A percentile compares a stretch with the other conserved stretches of the same genome.
phyloP scores from a whole-genome alignment of 2,888 invertebrate species.

The Hypomecis punctinalis region DNA sequence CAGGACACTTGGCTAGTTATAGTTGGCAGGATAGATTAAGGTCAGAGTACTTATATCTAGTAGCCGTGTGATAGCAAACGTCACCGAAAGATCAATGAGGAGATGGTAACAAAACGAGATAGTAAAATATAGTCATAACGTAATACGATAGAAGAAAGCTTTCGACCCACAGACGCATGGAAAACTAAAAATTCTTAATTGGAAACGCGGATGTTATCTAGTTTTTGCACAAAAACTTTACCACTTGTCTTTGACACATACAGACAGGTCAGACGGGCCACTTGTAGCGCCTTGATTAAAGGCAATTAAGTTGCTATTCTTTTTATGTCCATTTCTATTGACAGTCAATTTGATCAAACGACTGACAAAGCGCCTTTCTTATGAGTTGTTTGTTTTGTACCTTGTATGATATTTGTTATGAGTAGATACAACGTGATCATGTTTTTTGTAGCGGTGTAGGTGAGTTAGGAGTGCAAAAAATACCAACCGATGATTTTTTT shows the following conservation, averaged over 20 bases:
- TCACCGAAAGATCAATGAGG: no score
- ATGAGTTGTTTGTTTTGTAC: constrained; percentile 29
- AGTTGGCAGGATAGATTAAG: no score
- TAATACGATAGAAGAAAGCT: background rate
- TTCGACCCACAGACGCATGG: background rate
- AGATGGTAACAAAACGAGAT: no score
- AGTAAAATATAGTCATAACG: no score
- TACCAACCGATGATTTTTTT: no score
- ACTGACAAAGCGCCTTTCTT: constrained; percentile 36
- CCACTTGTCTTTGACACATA: background rate
- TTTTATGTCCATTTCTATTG: constrained; percentile 25
- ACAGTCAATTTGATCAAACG: constrained; percentile 36
- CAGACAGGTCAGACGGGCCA: background rate
- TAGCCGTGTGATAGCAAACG: no score
- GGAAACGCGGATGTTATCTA: background rate
- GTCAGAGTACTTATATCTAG: background rate
- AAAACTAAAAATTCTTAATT: background rate
- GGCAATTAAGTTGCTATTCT: constrained; percentile 29
- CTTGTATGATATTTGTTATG: background rate
- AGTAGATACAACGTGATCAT: background rate
- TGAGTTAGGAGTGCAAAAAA: no score
- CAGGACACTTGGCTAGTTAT: no score
- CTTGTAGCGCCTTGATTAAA: constrained; percentile 21
- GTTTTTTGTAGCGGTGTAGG: no score
- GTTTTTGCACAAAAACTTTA: background rate